These are phyloP conservation scores for Oceanites oceanicus DNA, from an alignment of 2,113 vertebrate species.

Conservation along the genomic window DNA sequence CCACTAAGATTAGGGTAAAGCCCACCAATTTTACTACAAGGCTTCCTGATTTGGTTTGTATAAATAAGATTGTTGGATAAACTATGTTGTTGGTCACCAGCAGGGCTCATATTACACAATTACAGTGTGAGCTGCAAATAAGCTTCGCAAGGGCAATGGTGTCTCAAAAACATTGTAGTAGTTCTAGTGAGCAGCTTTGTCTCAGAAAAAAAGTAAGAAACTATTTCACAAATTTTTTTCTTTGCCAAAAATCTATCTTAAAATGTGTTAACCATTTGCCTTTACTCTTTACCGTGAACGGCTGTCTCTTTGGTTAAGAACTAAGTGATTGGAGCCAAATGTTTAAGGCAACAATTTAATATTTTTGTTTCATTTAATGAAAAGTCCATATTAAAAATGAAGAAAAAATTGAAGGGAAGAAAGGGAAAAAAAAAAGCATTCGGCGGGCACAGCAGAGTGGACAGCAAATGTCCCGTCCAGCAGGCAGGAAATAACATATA, in stretches of 20 bases:
- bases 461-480: slow-evolving; percentile 23
- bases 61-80: not conserved
- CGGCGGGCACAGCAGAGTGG: not conserved
- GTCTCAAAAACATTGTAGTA: not conserved
- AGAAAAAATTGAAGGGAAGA: not conserved
- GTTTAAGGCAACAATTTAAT: slow-evolving; percentile 13
- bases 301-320: slow-evolving; percentile 27
- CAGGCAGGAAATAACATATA: slow-evolving; percentile 68
- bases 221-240: slow-evolving; percentile 46
- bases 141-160: not conserved
- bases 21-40: not conserved
- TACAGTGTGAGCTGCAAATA: not conserved
- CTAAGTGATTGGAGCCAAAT: slow-evolving; percentile 11
- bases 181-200: not conserved
- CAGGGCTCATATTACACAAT: not conserved
- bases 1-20: not conserved
- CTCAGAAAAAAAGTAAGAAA: not conserved
- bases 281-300: slow-evolving; percentile 9
- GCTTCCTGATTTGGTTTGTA: not conserved
- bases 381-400: not conserved
- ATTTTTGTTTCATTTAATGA: slow-evolving; percentile 14
- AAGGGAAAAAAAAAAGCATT: not conserved
- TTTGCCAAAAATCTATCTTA: slow-evolving; percentile 55
- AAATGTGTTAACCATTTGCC: slow-evolving; percentile 56
- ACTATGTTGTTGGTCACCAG: not conserved